phyloP scores from a whole-genome alignment of 2,113 vertebrate species.

The Elaphurus davidianus region DNA sequence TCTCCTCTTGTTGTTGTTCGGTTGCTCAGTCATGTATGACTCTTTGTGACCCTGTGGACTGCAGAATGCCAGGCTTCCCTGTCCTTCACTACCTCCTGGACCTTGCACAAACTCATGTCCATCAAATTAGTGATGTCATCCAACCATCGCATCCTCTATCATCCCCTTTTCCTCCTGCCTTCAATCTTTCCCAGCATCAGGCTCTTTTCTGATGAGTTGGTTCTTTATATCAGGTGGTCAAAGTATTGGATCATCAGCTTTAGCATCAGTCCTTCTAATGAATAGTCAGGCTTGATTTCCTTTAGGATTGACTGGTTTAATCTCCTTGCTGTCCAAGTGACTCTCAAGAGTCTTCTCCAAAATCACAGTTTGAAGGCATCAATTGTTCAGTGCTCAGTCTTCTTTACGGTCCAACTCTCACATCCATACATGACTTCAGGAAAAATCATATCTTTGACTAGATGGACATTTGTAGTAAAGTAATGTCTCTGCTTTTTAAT shows the following conservation, averaged over 20 bases:
- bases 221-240: neutral
- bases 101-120: neutral
- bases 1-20: neutral
- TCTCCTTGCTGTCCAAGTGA: neutral
- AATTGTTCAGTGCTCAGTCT: neutral
- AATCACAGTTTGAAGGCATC: neutral
- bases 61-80: neutral
- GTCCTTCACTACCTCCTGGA: neutral
- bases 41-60: neutral
- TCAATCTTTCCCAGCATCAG: neutral
- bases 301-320: neutral
- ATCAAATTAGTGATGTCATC: neutral
- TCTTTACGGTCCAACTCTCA: neutral
- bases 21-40: neutral
- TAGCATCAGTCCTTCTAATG: neutral
- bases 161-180: neutral
- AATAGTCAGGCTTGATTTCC: neutral
- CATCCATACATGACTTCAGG: neutral
- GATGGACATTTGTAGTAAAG: neutral
- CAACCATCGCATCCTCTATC: neutral
- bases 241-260: neutral
- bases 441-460: neutral
- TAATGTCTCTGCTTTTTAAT: neutral
- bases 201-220: neutral
- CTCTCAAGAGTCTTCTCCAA: neutral